Evolutionary conservation across 2,888 invertebrate species (phyloP), one percentile per base, ranked within the genome.

Genomic region (Thera britannica): DNA sequence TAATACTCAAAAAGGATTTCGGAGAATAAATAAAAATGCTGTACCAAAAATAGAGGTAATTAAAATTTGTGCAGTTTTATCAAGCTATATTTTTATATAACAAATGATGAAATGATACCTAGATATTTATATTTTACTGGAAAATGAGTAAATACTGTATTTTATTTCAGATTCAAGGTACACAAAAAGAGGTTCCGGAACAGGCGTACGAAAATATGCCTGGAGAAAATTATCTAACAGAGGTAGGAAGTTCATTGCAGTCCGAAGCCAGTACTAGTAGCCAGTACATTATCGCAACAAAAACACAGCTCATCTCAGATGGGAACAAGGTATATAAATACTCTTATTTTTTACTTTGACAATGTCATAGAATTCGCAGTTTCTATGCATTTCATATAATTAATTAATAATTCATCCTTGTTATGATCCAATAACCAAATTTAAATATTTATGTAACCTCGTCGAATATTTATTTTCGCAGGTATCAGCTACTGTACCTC

Each of bases 361-460:
- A 49, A 49, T 49, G 49, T 49, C 49, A 49, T 48, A 48, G 48
- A 48, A 49, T 49, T 49, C n/a, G n/a, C 12, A 49, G 49, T 49
- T 49, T 49, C 49, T 49, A 49, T 49, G 49, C 49, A 12, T 12
- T 49, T 49, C 49, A 49, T 49, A n/a, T n/a, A n/a, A n/a, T n/a
- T n/a, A n/a, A n/a, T n/a, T n/a, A n/a, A 49, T n/a, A 7, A 49
- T 3, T 2, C 49, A 49, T 49, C 49, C 49, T 49, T 49, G 49
- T 49, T 49, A 49, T 49, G 49, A 49, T 49, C 12, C 49, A 49
- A 49, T 49, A 49, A 49, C n/a, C 49, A 49, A 49, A 49, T 49
- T 49, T 49, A 49, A 49, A 49, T 49, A 49, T 49, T 49, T 49
- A 49, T n/a, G 49, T 49, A 49, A 49, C 49, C 49, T 7, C 49